Conservation (phyloP, 1,140 invertebrate species). For the Euura lappo region DNA sequence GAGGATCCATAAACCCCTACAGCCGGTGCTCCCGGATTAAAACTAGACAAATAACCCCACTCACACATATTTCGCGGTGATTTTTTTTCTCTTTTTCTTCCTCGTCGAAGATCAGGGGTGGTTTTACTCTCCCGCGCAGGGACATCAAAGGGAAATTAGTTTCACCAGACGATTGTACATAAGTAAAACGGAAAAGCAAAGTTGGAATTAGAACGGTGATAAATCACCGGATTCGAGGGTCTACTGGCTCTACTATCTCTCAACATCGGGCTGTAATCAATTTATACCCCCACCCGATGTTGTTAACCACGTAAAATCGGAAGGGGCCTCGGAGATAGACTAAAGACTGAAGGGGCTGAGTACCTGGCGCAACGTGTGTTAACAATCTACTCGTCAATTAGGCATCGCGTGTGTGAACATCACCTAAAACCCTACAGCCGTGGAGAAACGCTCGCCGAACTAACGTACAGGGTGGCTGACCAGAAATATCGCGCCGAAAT, state of each 20-base stretch:
- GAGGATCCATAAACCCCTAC: too few relatives aligned
- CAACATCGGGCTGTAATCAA: conserved; percentile 16
- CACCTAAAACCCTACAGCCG: conserved; percentile 9
- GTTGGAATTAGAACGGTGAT: background rate
- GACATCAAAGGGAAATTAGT: too few relatives aligned
- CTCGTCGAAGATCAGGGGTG: too few relatives aligned
- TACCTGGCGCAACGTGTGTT: conserved; percentile 29
- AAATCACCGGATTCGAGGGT: background rate
- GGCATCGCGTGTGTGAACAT: conserved; percentile 33
- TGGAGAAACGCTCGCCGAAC: background rate
- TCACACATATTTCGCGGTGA: too few relatives aligned
- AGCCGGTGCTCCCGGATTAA: too few relatives aligned
- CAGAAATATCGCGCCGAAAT: background rate
- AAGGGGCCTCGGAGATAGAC: too few relatives aligned
- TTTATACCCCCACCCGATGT: background rate
- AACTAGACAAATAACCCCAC: too few relatives aligned
- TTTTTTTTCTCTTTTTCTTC: too few relatives aligned
- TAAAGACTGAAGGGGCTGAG: background rate
- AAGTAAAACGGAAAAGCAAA: too few relatives aligned
- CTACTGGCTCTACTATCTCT: background rate
- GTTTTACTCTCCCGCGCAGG: too few relatives aligned
- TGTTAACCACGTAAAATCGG: background rate
- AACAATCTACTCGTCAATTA: conserved; percentile 48
- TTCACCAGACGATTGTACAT: too few relatives aligned
- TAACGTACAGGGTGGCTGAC: background rate